Evolutionary conservation across 2,797 vertebrate genomes (phyloP).

Genomic region (Poeciliopsis paucimaculata): DNA sequence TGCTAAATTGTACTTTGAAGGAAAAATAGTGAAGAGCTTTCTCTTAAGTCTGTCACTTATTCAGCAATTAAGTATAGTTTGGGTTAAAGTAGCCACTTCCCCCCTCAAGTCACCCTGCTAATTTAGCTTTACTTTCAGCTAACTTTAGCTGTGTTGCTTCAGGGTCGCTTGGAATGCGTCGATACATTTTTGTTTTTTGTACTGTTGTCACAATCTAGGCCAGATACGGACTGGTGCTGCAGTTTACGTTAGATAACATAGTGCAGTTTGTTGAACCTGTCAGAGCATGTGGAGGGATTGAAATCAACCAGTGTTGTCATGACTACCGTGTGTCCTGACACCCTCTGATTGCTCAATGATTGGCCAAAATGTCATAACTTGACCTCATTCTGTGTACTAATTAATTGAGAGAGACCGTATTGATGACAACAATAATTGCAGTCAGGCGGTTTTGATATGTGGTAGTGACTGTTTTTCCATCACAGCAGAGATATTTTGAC

Average conservation of each 20-base stretch:
- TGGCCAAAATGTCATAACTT: not conserved
- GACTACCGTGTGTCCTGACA: not conserved
- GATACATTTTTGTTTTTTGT: not conserved
- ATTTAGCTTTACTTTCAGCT: constrained; percentile 28
- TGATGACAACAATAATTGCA: not conserved
- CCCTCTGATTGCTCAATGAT: not conserved
- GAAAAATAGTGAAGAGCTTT: not conserved
- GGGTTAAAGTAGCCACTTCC: constrained; percentile 1
- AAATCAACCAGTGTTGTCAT: not conserved
- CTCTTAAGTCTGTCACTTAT: not conserved
- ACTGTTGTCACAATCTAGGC: not conserved
- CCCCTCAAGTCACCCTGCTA: constrained; percentile 23
- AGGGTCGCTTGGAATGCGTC: not conserved
- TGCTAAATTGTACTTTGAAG: accelerated
- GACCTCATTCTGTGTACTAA: not conserved
- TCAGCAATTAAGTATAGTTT: not conserved
- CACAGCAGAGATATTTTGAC: not conserved
- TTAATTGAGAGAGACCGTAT: not conserved
- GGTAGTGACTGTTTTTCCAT: not conserved
- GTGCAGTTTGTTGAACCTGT: not conserved
- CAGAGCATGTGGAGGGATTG: not conserved
- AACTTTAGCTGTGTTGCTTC: constrained; percentile 19
- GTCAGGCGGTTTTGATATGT: not conserved
- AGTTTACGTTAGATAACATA: not conserved
- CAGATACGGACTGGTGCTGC: not conserved